A percentile compares a stretch with the other conserved stretches of the same genome.
These are phyloP conservation scores for Onthophagus taurus DNA, from an alignment of 1,140 invertebrate species.

Conservation along the genomic window DNA sequence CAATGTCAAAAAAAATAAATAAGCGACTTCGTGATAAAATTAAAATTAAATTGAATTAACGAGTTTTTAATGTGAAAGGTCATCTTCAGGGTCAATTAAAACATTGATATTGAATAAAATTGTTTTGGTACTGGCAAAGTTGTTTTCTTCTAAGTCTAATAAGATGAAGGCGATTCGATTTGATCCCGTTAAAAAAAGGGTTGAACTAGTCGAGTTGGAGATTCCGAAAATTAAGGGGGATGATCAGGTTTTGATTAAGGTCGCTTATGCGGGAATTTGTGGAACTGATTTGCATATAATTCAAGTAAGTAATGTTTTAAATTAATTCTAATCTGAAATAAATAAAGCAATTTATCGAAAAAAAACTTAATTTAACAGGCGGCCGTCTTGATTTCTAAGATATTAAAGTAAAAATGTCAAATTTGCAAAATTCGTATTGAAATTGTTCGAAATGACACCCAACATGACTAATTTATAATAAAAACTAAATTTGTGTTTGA, in stretches of 20 bases:
- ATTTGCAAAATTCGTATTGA: no score
- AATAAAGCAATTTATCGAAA: no score
- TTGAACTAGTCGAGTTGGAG: constrained; percentile 41
- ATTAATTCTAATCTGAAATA: no score
- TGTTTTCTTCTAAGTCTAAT: neutral
- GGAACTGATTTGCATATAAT: constrained; percentile 74
- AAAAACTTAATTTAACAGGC: no score
- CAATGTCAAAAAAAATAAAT: neutral
- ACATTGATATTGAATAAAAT: no score
- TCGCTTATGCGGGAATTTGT: constrained; percentile 62
- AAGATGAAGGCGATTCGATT: constrained; percentile 12
- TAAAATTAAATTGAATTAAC: neutral
- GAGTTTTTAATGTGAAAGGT: neutral
- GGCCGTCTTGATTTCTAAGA: no score
- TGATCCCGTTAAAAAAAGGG: constrained; percentile 23
- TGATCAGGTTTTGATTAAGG: constrained; percentile 51
- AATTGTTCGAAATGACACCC: no score
- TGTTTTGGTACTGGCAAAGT: no score
- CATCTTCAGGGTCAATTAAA: neutral
- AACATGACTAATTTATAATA: no score
- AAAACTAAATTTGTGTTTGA: no score
- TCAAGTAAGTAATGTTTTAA: constrained; percentile 40
- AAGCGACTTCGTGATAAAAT: no score
- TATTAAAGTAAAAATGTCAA: no score
- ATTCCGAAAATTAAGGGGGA: constrained; percentile 42